Conservation (phyloP, 1,140 invertebrate genomes). For the Drosophila rhopaloa region DNA sequence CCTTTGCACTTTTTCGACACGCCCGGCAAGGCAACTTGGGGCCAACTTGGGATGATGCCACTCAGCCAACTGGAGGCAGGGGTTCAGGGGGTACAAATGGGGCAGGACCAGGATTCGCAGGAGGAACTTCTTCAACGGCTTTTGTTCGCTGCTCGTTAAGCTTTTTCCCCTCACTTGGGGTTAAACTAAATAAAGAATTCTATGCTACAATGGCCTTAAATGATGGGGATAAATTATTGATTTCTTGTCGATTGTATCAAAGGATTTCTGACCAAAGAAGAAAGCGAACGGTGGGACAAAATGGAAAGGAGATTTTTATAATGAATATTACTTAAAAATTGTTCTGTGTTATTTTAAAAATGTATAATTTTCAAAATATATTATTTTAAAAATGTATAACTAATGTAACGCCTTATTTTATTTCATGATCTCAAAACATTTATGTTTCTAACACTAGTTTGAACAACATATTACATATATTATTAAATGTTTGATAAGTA, state of each 20-base stretch:
- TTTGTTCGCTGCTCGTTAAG: conserved; percentile 62
- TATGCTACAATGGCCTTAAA: conserved; percentile 61
- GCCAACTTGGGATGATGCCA: conserved; percentile 32
- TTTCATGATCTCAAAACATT: too few species aligned
- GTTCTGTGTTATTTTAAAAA: too few species aligned
- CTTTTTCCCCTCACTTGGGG: conserved; percentile 53
- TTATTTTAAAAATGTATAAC: too few species aligned
- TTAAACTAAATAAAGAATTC: conserved; percentile 71
- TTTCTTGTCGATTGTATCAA: conserved; percentile 37
- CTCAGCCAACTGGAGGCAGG: conserved; percentile 2
- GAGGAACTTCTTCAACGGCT: conserved; percentile 31
- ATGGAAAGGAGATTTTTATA: not conserved
- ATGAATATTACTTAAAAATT: too few species aligned
- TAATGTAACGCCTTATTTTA: too few species aligned
- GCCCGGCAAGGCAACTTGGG: conserved; percentile 40
- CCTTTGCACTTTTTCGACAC: conserved; percentile 68
- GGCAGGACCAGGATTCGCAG: not conserved
- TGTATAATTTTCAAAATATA: too few species aligned
- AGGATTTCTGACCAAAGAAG: not conserved
- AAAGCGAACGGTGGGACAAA: conserved; percentile 19
- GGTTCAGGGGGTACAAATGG: not conserved
- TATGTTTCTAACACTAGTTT: too few species aligned
- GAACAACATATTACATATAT: too few species aligned
- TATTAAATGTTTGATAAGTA: too few species aligned
- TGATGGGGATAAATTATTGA: conserved; percentile 75